Evolutionary conservation across 2,797 vertebrate species (phyloP).

Genomic region (Tauraco hartlaubi): DNA sequence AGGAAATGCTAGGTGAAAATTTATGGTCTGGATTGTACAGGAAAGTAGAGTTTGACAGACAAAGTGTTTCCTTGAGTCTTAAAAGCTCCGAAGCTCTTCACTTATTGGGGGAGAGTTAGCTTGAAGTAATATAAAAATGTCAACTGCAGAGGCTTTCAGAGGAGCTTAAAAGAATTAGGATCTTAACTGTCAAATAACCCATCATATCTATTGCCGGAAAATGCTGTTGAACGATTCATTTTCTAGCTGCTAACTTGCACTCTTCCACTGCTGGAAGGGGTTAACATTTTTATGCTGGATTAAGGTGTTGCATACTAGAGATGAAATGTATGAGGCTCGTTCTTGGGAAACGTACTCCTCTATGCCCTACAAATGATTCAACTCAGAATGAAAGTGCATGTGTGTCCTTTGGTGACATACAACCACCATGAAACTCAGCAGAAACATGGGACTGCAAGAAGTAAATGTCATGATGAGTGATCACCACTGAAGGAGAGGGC

Average conservation of each 20-base stretch:
- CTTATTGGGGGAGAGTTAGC: not conserved
- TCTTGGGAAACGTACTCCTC: not conserved
- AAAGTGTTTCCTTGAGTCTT: conserved; percentile 7
- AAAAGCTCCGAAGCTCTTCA: not conserved
- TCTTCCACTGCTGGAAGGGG: not conserved
- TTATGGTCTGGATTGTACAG: not conserved
- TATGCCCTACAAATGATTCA: not conserved
- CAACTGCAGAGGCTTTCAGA: not conserved
- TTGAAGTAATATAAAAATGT: not conserved
- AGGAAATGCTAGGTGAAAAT: not conserved
- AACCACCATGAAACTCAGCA: not conserved
- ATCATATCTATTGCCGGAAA: not conserved
- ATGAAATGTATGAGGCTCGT: not conserved
- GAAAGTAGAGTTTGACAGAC: conserved; percentile 12
- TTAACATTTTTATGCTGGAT: not conserved
- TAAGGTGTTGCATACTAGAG: not conserved
- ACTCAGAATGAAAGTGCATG: not conserved
- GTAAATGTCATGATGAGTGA: not conserved
- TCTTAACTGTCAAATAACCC: not conserved
- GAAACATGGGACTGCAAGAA: not conserved
- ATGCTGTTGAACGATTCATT: not conserved
- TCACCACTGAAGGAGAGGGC: not conserved
- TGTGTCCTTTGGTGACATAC: not conserved
- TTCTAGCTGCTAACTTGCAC: not conserved
- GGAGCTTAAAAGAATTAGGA: not conserved